Base-by-base conservation (phyloP, 2,113 vertebrate species). In the Nibea albiflora region DNA sequence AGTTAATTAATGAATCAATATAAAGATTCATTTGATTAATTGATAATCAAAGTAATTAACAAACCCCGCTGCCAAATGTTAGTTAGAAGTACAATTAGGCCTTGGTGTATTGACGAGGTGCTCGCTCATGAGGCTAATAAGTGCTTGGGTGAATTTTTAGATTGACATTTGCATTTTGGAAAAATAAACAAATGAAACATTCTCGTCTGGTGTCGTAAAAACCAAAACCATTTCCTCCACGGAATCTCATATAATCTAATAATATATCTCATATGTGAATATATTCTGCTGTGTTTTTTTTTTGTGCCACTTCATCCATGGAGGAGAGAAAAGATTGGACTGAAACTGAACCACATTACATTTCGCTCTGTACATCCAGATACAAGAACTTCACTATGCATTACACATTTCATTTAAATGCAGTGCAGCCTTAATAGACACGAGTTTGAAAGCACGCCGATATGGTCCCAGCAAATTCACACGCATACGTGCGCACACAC, bases 401-500 rank as follows among this genome's bases (percentile, higher is more conserved):
- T 46, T 20, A 1, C 20, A 8, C 26, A 0, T 46, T 26, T 7
- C 11, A 24, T 66, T 71, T 53, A 47, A 67, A 72, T 46, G 19
- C 46, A 52, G 15, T 4, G 14, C 35, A 15, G 20, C 53, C 19
- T 22, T 22, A 50, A 42, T 9, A 24, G 42, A 54, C 39, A 69
- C 11, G 24, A 50, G 53, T 19, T 3, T 42, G 31, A 77, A 65
- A 78, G 64, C n/a, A 22, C 50, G 26, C 35, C 24, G 56, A 63
- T 44, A 35, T 5, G 39, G 4, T 72, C 73, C 67, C 35, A n/a
- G 81, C 79, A 78, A 61, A 80, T 78, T 67, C 58, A 73, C 74
- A 62, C 42, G 20, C 66, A 35, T 26, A 19, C 67, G 42, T 42
- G 58, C 61, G 65, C 63, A 69, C 53, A 79, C 53, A 79, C 56